These are phyloP conservation scores for Coelopa frigida DNA, from an alignment of 1,140 invertebrate genomes.

Conservation along the genomic window DNA sequence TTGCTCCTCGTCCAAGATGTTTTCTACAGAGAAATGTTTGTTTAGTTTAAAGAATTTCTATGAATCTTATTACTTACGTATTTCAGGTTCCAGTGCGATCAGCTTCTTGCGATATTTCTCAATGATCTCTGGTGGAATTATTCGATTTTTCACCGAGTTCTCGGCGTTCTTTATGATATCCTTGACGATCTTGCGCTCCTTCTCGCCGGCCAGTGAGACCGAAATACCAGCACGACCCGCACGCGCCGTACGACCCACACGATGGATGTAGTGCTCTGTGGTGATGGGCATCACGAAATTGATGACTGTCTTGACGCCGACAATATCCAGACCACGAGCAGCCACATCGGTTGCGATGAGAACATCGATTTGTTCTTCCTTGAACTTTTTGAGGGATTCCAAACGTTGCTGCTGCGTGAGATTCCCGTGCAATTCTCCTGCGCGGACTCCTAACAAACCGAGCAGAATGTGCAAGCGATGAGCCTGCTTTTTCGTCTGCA, in stretches of 20 bases:
- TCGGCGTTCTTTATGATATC: conserved; percentile 82
- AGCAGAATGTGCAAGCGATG: conserved; percentile 86
- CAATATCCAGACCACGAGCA: conserved; percentile 92
- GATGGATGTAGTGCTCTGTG: conserved; percentile 92
- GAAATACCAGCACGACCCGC: conserved; percentile 85
- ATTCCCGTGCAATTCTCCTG: conserved; percentile 93
- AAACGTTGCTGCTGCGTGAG: conserved; percentile 86
- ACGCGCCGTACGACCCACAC: conserved; percentile 87
- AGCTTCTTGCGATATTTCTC: conserved; percentile 77
- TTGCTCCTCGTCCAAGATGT: conserved; percentile 76
- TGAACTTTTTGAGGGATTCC: conserved; percentile 83
- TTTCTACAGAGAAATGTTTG: conserved; percentile 43
- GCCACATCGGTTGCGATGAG: conserved; percentile 95
- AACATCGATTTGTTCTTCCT: conserved; percentile 82
- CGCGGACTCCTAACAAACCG: conserved; percentile 76
- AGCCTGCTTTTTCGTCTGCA: conserved; percentile 91
- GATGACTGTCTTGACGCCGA: conserved; percentile 92
- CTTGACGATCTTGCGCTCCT: conserved; percentile 84
- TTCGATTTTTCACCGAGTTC: conserved; percentile 77
- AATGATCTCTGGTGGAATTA: conserved; percentile 82
- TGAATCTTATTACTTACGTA: conserved; percentile 47
- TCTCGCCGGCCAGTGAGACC: conserved; percentile 88
- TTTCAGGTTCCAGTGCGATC: conserved; percentile 62
- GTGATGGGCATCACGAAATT: conserved; percentile 94
- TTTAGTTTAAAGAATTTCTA: neutral